A percentile compares a stretch with the other conserved stretches of the same genome.
Evolutionary conservation across 2,888 invertebrate species (phyloP).

Genomic region (Cryptosula pallasiana): DNA sequence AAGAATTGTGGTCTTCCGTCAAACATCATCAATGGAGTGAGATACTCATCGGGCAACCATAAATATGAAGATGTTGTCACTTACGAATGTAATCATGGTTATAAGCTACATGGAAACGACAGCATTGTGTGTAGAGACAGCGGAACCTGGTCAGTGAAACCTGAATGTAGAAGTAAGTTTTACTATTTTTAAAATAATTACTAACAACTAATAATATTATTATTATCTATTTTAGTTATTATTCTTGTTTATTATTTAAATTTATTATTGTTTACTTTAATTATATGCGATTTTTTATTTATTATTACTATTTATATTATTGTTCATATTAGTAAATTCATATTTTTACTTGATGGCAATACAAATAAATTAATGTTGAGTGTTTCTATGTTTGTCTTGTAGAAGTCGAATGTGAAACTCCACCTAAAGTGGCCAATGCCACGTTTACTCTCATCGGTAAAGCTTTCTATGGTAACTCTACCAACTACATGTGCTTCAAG

Average conservation of each 20-base stretch:
- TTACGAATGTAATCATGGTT: slow-evolving; percentile 18
- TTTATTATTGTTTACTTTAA: too few relatives aligned
- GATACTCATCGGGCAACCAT: background rate
- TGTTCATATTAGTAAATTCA: too few relatives aligned
- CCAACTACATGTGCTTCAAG: background rate
- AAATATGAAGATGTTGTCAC: background rate
- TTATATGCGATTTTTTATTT: too few relatives aligned
- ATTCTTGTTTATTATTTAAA: too few relatives aligned
- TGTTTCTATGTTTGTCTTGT: background rate
- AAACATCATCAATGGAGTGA: background rate
- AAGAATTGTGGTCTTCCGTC: background rate
- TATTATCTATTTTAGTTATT: too few relatives aligned
- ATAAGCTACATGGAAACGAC: background rate
- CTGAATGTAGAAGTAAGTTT: too few relatives aligned
- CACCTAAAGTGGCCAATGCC: background rate
- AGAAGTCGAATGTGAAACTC: slow-evolving; percentile 2
- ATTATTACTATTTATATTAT: too few relatives aligned
- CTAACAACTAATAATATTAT: too few relatives aligned
- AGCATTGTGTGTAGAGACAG: background rate
- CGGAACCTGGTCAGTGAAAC: background rate
- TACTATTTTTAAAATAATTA: too few relatives aligned
- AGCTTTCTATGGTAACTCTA: background rate
- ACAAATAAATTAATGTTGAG: background rate
- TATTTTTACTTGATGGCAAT: too few relatives aligned
- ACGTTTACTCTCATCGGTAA: background rate